Percentiles rank a stretch among this genome's conserved stretches.
Evolutionary conservation across 2,797 vertebrate species (phyloP).

Genomic region (Phoxinus dragarum): DNA sequence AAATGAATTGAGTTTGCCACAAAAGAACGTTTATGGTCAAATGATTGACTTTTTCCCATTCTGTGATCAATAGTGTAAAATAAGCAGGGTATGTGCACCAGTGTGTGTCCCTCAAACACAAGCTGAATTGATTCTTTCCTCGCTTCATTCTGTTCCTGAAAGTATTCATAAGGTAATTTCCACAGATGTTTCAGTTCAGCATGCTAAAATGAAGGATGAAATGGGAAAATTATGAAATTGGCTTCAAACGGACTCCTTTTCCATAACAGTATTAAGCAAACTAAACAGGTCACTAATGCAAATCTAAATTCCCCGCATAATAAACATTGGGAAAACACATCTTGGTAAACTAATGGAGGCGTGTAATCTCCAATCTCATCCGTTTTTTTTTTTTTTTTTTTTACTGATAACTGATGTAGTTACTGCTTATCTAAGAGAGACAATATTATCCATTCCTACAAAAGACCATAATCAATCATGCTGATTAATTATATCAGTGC

Average conservation of each 20-base stretch:
- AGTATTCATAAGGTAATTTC: slow-evolving; percentile 33
- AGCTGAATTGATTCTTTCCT: slow-evolving; percentile 34
- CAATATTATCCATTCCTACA: background rate
- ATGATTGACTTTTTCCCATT: slow-evolving; percentile 26
- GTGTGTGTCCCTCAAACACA: slow-evolving; percentile 7
- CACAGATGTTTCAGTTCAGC: slow-evolving; percentile 23
- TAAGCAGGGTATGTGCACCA: background rate
- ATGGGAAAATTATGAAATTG: slow-evolving; percentile 36
- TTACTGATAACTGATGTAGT: background rate
- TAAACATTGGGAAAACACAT: background rate
- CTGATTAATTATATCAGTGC: background rate
- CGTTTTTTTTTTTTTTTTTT: background rate
- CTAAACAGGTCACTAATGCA: background rate
- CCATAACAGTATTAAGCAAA: background rate
- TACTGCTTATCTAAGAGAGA: background rate
- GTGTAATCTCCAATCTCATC: background rate
- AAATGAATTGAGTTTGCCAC: slow-evolving; percentile 45
- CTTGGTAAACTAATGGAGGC: background rate
- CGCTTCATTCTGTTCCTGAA: slow-evolving; percentile 15
- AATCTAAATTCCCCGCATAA: background rate
- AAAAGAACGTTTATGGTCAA: slow-evolving; percentile 39
- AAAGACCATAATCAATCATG: slow-evolving; percentile 9
- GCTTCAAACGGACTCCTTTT: slow-evolving; percentile 12
- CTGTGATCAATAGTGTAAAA: slow-evolving; percentile 21
- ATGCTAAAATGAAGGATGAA: slow-evolving; percentile 11